A percentile compares a stretch with the other conserved stretches of the same genome.
Conservation (phyloP, 2,113 vertebrate genomes). For the Brachyhypopomus occidentalis region DNA sequence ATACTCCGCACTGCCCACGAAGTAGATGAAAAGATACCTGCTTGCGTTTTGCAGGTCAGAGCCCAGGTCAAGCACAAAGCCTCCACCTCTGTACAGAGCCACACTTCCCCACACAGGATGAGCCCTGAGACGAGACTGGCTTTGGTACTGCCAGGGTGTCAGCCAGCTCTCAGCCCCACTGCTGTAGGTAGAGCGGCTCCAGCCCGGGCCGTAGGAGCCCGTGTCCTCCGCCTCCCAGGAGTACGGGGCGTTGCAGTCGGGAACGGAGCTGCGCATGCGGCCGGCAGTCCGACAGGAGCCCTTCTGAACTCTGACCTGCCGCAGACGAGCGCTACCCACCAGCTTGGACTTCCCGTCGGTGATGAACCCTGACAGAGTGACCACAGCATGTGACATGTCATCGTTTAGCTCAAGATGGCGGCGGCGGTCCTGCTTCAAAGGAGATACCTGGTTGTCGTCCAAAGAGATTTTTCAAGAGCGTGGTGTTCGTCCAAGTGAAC, state of each 20-base stretch:
- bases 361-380: conserved; percentile 81
- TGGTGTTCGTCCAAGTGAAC: conserved; percentile 87
- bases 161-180: conserved; percentile 61
- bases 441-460: conserved; percentile 81
- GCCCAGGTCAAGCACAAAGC: conserved; percentile 84
- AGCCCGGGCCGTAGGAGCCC: conserved; percentile 78
- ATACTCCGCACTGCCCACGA: no score
- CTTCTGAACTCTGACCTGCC: conserved; percentile 85
- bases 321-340: conserved; percentile 86
- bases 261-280: conserved; percentile 65
- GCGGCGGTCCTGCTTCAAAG: background rate
- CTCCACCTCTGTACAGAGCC: conserved; percentile 85
- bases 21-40: conserved; percentile 70
- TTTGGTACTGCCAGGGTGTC: conserved; percentile 83
- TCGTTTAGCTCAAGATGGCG: background rate
- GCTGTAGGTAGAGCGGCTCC: conserved; percentile 67
- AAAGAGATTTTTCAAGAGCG: conserved; percentile 83
- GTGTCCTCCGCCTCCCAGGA: conserved; percentile 85
- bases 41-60: conserved; percentile 75
- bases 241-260: conserved; percentile 78
- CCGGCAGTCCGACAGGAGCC: conserved; percentile 74
- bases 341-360: conserved; percentile 94
- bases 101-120: conserved; percentile 83
- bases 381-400: background rate
- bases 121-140: conserved; percentile 76